Evolutionary conservation across 2,113 vertebrate genomes (phyloP).

Genomic region (Gavia stellata): DNA sequence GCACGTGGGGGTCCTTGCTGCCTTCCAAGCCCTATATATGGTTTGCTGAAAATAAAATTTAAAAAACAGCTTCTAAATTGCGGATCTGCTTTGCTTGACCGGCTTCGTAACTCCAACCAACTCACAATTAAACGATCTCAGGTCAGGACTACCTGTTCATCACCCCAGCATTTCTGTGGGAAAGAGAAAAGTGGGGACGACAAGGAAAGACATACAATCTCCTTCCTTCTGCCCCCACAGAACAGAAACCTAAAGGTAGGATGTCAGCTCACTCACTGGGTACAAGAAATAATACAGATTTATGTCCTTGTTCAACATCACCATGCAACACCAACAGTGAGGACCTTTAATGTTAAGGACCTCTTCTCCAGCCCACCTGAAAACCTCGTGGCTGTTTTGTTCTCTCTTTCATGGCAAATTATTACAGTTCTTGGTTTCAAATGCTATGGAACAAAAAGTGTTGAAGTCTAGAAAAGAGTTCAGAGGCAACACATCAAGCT

Average conservation of each 20-base stretch:
- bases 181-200: background rate
- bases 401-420: background rate
- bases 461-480: background rate
- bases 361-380: background rate
- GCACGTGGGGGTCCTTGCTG: rapidly evolving
- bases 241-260: background rate
- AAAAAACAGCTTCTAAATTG: background rate
- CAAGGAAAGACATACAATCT: background rate
- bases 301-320: background rate
- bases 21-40: background rate
- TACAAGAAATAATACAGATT: background rate
- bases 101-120: background rate
- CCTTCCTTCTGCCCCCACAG: background rate
- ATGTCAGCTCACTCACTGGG: background rate
- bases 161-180: rapidly evolving
- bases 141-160: rapidly evolving
- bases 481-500: background rate
- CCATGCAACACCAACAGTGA: background rate
- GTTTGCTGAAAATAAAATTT: background rate
- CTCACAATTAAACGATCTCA: background rate
- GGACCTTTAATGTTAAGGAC: background rate
- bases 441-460: rapidly evolving
- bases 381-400: background rate
- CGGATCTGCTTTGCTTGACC: background rate
- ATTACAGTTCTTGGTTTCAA: background rate